Evolutionary conservation across 2,113 vertebrate species (phyloP).

Genomic region (Nesoenas mayeri): DNA sequence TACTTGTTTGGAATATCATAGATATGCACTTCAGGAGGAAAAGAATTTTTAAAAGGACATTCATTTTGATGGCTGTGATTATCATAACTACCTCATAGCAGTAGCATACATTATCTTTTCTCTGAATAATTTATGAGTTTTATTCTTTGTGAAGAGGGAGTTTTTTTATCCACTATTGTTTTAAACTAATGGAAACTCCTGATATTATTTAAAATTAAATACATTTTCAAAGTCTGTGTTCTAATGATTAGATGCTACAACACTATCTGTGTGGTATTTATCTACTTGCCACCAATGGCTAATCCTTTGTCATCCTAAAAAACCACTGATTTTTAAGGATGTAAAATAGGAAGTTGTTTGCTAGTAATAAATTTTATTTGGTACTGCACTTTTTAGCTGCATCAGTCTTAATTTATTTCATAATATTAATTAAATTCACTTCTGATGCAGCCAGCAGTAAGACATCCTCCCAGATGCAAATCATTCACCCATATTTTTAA

Average conservation of each 20-base stretch:
- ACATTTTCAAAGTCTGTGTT: background rate
- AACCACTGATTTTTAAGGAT: background rate
- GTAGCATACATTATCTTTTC: background rate
- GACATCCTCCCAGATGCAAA: background rate
- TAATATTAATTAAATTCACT: background rate
- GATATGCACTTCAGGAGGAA: background rate
- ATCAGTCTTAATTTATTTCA: background rate
- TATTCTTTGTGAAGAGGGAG: background rate
- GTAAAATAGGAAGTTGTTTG: background rate
- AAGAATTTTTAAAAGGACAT: background rate
- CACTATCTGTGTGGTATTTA: background rate
- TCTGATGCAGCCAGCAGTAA: background rate
- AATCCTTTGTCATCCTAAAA: background rate
- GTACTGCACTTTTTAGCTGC: background rate
- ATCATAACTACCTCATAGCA: background rate
- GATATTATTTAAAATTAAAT: background rate
- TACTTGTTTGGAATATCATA: background rate
- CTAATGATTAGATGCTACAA: background rate
- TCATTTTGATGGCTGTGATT: constrained; percentile 25
- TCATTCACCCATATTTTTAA: background rate
- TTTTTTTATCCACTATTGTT: background rate
- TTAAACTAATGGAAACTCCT: background rate
- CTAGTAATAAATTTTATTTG: background rate
- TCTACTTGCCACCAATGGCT: background rate
- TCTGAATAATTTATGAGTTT: background rate